A percentile compares a stretch with the other conserved stretches of the same genome.
These are phyloP conservation scores for Pipistrellus pipistrellus DNA, from an alignment of 2,797 vertebrate species.

Conservation along the genomic window DNA sequence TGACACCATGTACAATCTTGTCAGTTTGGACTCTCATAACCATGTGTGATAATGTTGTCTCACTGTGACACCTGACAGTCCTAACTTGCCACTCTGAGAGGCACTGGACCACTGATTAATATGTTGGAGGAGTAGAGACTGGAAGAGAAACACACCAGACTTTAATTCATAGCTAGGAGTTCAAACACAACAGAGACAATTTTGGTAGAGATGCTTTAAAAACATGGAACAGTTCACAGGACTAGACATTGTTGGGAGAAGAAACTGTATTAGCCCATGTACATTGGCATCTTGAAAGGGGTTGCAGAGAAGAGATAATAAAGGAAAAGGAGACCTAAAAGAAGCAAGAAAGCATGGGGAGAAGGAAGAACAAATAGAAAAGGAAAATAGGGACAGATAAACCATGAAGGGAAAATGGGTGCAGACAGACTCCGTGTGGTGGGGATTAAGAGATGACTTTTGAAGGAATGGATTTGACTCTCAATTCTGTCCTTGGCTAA, in stretches of 20 bases:
- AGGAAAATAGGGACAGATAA: not conserved
- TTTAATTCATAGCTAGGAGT: not conserved
- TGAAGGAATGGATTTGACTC: not conserved
- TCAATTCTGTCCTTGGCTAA: not conserved
- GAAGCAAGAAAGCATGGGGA: not conserved
- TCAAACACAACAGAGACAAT: not conserved
- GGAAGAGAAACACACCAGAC: not conserved
- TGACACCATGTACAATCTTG: not conserved
- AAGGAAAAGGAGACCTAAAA: not conserved
- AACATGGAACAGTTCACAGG: not conserved
- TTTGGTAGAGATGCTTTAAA: not conserved
- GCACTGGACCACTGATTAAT: not conserved
- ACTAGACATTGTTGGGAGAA: not conserved
- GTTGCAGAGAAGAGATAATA: not conserved
- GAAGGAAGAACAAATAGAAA: not conserved
- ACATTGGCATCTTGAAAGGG: not conserved
- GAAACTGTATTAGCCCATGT: not conserved
- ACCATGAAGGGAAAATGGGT: rapidly evolving
- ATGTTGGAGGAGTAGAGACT: not conserved
- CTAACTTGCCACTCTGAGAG: not conserved
- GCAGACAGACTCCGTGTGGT: no score
- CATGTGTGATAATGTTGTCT: not conserved
- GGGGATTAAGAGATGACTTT: not conserved
- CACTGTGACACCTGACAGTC: not conserved
- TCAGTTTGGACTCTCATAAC: not conserved